A percentile compares a stretch with the other conserved stretches of the same genome.
Evolutionary conservation across 2,888 invertebrate species (phyloP).

Genomic region (Liopterus haemorrhoidalis): DNA sequence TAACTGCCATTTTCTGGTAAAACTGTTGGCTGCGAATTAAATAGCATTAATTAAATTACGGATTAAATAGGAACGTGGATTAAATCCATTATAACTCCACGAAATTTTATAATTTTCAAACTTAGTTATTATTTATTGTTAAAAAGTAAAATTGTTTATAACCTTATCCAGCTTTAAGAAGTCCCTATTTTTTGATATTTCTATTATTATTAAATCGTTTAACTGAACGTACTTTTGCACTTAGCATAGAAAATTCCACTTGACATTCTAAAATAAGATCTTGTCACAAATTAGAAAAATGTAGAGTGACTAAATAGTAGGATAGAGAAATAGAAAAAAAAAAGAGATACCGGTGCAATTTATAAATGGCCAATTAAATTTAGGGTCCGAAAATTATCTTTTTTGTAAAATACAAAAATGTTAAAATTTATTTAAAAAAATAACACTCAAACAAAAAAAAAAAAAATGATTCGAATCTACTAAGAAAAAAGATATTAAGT

Average conservation of each 20-base stretch:
- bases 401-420: too few relatives aligned
- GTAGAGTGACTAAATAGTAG: constrained; percentile 21
- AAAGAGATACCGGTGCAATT: constrained; percentile 24
- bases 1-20: too few relatives aligned
- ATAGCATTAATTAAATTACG: too few relatives aligned
- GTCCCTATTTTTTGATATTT: too few relatives aligned
- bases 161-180: not conserved
- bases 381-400: constrained; percentile 23
- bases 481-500: too few relatives aligned
- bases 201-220: constrained; percentile 14
- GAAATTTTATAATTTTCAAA: constrained; percentile 14
- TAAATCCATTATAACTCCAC: too few relatives aligned
- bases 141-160: constrained; percentile 13
- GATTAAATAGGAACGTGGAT: too few relatives aligned
- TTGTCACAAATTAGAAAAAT: constrained; percentile 22
- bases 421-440: too few relatives aligned
- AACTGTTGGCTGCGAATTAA: too few relatives aligned
- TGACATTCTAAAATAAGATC: constrained; percentile 23
- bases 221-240: constrained; percentile 23
- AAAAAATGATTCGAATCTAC: too few relatives aligned
- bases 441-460: too few relatives aligned
- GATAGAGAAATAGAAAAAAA: constrained; percentile 20
- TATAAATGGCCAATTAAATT: constrained; percentile 23
- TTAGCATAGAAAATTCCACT: constrained; percentile 20
- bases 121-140: constrained; percentile 1